A percentile compares a stretch with the other conserved stretches of the same genome.
These are phyloP conservation scores for Dendronephthya gigantea DNA, from an alignment of 64 coral and sea anemone genomes.

Conservation along the genomic window DNA sequence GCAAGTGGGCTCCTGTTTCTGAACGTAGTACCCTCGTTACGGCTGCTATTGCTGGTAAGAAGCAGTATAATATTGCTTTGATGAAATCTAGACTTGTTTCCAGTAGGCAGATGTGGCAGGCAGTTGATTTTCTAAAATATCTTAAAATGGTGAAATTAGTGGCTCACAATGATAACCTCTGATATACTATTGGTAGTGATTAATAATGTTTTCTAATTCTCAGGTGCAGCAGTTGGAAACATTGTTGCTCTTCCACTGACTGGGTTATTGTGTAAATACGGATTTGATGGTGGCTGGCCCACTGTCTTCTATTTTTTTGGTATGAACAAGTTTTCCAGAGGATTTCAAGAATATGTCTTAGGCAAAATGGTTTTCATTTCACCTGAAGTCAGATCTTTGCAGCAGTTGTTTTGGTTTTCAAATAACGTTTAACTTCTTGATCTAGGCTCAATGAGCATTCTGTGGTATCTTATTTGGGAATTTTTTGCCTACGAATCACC, in stretches of 20 bases:
- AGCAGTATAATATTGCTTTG: too few species aligned
- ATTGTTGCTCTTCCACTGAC: conserved; percentile 88
- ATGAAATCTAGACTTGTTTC: too few species aligned
- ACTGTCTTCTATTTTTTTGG: conserved; percentile 98
- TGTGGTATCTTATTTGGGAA: conserved; percentile 89
- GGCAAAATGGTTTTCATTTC: too few species aligned
- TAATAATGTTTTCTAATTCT: not conserved
- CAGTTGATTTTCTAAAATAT: too few species aligned
- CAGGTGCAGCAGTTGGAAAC: conserved; percentile 91
- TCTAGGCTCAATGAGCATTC: conserved; percentile 56
- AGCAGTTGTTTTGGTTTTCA: not conserved
- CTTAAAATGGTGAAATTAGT: too few species aligned
- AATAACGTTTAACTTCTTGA: not conserved
- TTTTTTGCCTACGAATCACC: conserved; percentile 81
- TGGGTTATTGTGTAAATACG: conserved; percentile 81
- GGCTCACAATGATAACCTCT: too few species aligned
- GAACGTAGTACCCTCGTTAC: conserved; percentile 83
- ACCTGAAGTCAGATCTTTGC: too few species aligned
- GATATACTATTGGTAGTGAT: too few species aligned
- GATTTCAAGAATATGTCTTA: not conserved
- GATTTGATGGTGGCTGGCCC: conserved; percentile 95
- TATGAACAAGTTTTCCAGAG: not conserved
- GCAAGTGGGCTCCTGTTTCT: conserved; percentile 84
- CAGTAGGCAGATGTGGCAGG: not conserved
- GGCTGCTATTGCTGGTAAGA: conserved; percentile 82